Evolutionary conservation across 1,140 invertebrate species (phyloP).

Genomic region (Zaprionus africanus): DNA sequence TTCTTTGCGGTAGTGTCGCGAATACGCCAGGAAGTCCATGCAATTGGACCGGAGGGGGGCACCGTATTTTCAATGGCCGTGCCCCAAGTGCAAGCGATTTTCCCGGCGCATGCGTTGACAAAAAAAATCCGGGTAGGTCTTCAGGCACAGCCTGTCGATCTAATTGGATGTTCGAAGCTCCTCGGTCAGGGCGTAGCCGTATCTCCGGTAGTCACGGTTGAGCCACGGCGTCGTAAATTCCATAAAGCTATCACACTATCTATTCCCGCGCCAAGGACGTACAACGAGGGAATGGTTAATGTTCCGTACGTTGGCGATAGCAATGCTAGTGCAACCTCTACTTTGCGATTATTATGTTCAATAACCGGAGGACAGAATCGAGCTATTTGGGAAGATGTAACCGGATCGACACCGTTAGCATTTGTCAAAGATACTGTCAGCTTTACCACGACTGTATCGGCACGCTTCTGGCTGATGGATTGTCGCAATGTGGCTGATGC

Average conservation of each 20-base stretch:
- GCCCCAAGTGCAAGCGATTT: conserved; percentile 98
- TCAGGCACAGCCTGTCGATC: conserved; percentile 98
- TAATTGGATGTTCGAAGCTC: conserved; percentile 97
- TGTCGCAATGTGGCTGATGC: conserved; percentile 98
- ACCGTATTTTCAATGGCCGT: conserved; percentile 98
- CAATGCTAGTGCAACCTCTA: conserved; percentile 89
- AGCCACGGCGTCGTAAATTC: conserved; percentile 98
- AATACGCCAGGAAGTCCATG: conserved; percentile 99
- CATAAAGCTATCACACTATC: conserved; percentile 99
- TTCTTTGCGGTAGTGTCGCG: conserved; percentile 99
- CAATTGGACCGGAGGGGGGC: conserved; percentile 98
- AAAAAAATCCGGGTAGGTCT: conserved; percentile 99
- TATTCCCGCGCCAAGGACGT: conserved; percentile 97
- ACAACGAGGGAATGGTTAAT: conserved; percentile 98
- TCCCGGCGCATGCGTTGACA: conserved; percentile 98
- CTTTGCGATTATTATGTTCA: conserved; percentile 97
- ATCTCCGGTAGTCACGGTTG: conserved; percentile 99
- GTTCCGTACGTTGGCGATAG: conserved; percentile 89
- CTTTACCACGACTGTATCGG: conserved; percentile 99
- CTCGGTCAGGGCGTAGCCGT: conserved; percentile 99
- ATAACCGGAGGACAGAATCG: conserved; percentile 98
- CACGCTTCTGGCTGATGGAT: conserved; percentile 99
- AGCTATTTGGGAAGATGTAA: conserved; percentile 99
- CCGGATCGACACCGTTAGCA: conserved; percentile 97
- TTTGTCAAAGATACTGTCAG: conserved; percentile 99